Evolutionary conservation across 2,797 vertebrate species (phyloP).

Genomic region (Microctenopoma lineatum): DNA sequence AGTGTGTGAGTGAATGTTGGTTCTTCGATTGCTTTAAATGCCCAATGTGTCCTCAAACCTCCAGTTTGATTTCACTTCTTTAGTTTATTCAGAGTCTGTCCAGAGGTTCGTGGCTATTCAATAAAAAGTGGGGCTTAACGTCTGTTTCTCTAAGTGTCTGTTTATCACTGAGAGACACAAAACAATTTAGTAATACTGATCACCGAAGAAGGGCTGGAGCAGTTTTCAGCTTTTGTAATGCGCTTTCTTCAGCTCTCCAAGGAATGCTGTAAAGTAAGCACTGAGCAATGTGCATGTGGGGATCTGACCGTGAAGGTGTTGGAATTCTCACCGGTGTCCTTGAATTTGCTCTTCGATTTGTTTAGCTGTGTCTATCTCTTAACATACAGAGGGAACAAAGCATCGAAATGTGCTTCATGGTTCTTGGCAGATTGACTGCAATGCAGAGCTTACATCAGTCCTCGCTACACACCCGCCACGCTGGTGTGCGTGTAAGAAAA

Average conservation of each 20-base stretch:
- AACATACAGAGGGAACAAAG: slow-evolving; percentile 44
- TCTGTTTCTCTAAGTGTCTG: slow-evolving; percentile 5
- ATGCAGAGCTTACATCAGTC: slow-evolving; percentile 34
- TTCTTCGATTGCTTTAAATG: slow-evolving; percentile 34
- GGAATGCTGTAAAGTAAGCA: slow-evolving; percentile 32
- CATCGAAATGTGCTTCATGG: slow-evolving; percentile 57
- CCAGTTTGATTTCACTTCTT: slow-evolving; percentile 48
- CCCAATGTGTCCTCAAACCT: slow-evolving; percentile 15
- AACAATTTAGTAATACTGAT: slow-evolving; percentile 13
- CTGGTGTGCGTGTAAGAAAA: slow-evolving; percentile 11
- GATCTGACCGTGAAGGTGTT: slow-evolving; percentile 48
- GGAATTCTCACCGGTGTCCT: slow-evolving; percentile 43
- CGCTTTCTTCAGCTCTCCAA: slow-evolving; percentile 19
- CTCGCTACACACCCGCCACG: slow-evolving; percentile 34
- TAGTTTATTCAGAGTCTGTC: slow-evolving; percentile 41
- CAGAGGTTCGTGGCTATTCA: slow-evolving; percentile 12
- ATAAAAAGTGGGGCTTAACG: background rate
- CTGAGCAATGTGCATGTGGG: slow-evolving; percentile 14
- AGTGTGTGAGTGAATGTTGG: slow-evolving; percentile 37
- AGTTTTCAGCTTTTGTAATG: slow-evolving; percentile 21
- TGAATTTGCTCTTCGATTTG: slow-evolving; percentile 45
- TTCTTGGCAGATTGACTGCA: slow-evolving; percentile 32
- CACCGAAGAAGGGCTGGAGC: slow-evolving; percentile 14
- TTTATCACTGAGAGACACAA: background rate
- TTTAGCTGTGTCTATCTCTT: slow-evolving; percentile 46